Base-by-base conservation (phyloP, 2,888 invertebrate species). In the Cryptosula pallasiana region DNA sequence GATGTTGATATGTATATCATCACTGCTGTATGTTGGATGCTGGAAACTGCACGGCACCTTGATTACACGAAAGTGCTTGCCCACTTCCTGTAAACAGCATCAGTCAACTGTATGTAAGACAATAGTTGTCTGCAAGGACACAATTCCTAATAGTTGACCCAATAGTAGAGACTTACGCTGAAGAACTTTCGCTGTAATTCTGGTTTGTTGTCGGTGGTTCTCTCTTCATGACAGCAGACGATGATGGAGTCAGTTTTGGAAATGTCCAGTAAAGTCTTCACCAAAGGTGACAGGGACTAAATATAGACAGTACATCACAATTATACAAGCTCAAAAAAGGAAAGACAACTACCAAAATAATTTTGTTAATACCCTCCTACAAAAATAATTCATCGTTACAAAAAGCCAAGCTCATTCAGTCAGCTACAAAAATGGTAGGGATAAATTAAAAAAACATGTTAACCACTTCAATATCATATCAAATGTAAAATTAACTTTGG, bases 191-290 rank as follows among this genome's bases (percentile, higher is more conserved):
- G 82, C 85, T 88, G 87, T 55, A 88, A 80, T 63, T 78, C 77
- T 72, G 85, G 84, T 79, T 89, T 88, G 73, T 87, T 86, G 55
- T 89, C 89, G 16, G 89, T 87, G 75, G 90, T 89, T 78, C 91
- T 86, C 76, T 90, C 82, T 84, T 91, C 91, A 86, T 91, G 91
- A 73, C 89, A 88, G 75, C 91, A 84, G 75, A 90, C 86, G 71
- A 90, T 87, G 76, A 86, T 86, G 16, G 89, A 88, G 71, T 87
- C 86, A 70, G 84, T 83, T 35, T 81, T 81, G 72, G 87, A 82
- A 25, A 88, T 80, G 73, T 83, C 79, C 76, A 84, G 82, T 69
- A 91, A 81, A 13, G 90, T 90, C 77, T 88, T 83, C 71, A 91
- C 83, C 63, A 91, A 84, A 3, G 89, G 88, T 74, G 88, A 79